Conservation (phyloP, 2,113 vertebrate genomes). For the Xerus inauris region DNA sequence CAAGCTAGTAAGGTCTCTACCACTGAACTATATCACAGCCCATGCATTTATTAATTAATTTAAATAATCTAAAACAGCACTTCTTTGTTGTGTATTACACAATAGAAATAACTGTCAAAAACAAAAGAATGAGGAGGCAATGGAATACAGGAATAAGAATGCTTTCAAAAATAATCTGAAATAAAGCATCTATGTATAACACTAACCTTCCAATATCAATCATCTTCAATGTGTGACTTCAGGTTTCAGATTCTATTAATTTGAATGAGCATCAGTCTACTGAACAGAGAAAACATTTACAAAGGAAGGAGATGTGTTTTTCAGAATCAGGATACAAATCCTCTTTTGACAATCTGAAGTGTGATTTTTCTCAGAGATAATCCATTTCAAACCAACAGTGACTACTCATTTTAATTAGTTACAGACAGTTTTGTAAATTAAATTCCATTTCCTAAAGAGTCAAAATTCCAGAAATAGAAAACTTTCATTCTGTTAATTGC, state of each 20-base stretch:
- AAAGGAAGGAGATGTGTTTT: not conserved
- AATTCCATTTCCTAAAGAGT: conserved; percentile 40
- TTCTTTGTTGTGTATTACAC: not conserved
- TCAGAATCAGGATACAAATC: conserved; percentile 31
- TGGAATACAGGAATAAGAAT: not conserved
- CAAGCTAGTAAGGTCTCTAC: not conserved
- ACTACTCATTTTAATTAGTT: conserved; percentile 66
- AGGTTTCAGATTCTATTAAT: conserved; percentile 13
- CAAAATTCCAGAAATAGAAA: conserved; percentile 58
- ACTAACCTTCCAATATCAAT: not conserved
- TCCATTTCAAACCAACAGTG: conserved; percentile 56
- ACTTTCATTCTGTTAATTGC: conserved; percentile 51
- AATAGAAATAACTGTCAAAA: not conserved
- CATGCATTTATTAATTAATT: not conserved
- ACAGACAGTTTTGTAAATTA: conserved; percentile 31
- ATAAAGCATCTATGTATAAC: not conserved
- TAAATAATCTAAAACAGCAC: not conserved
- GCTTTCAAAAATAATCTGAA: conserved; percentile 3
- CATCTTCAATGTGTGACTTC: not conserved
- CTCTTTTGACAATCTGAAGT: conserved; percentile 28
- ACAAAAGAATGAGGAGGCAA: not conserved
- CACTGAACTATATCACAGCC: not conserved
- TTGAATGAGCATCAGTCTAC: not conserved
- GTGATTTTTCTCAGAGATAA: conserved; percentile 60
- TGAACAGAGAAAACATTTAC: conserved; percentile 35